These are phyloP conservation scores for Scortum barcoo DNA, from an alignment of 2,113 vertebrate species.

Conservation along the genomic window DNA sequence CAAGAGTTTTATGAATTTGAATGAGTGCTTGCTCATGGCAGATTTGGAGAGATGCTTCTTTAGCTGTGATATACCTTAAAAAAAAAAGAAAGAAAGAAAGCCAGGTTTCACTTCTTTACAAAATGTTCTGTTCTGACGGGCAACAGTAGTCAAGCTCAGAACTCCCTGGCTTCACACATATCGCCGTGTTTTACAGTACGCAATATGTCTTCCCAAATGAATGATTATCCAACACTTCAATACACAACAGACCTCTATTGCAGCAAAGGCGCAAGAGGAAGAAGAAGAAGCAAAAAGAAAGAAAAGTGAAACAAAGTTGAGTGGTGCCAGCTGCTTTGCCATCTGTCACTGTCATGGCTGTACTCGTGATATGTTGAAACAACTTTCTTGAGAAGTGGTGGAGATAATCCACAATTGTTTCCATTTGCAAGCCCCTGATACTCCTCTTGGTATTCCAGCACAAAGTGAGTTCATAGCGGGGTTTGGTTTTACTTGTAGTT, in stretches of 20 bases:
- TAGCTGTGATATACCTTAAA: slow-evolving; percentile 35
- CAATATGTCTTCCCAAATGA: slow-evolving; percentile 80
- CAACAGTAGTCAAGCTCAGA: slow-evolving; percentile 53
- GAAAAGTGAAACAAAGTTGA: slow-evolving; percentile 82
- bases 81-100: slow-evolving; percentile 42
- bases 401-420: slow-evolving; percentile 80
- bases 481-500: slow-evolving; percentile 24
- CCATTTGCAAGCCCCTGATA: slow-evolving; percentile 66
- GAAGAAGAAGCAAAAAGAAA: slow-evolving; percentile 57
- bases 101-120: slow-evolving; percentile 35
- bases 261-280: slow-evolving; percentile 52
- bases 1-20: slow-evolving; percentile 52
- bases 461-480: slow-evolving; percentile 41
- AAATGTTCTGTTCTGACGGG: slow-evolving; percentile 36
- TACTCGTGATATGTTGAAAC: slow-evolving; percentile 80
- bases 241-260: slow-evolving; percentile 75
- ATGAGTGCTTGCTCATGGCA: slow-evolving; percentile 29
- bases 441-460: slow-evolving; percentile 56
- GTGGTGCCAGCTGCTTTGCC: slow-evolving; percentile 85
- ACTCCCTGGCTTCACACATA: slow-evolving; percentile 66
- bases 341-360: slow-evolving; percentile 86
- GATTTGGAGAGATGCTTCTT: slow-evolving; percentile 53
- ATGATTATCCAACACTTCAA: slow-evolving; percentile 80
- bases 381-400: slow-evolving; percentile 79
- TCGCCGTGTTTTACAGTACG: slow-evolving; percentile 66